Evolutionary conservation across 1,140 invertebrate genomes (phyloP).

Genomic region (Pogonognathellus flavescens): DNA sequence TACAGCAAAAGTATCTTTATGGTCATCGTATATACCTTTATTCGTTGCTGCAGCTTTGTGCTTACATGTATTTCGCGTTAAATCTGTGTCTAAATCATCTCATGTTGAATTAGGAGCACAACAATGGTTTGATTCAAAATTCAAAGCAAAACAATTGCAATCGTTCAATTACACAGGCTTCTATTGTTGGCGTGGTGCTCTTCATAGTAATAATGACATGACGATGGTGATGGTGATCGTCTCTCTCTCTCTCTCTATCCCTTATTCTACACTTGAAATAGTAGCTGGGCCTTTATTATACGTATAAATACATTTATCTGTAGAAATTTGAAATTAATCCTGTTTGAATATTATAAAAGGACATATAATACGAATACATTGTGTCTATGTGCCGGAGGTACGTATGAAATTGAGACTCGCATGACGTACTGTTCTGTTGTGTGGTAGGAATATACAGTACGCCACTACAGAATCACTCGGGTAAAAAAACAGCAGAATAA

Average conservation of each 20-base stretch:
- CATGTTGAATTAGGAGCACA: no score
- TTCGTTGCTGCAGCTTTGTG: no score
- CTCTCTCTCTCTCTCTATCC: not conserved
- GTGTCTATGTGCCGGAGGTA: not conserved
- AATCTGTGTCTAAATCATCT: no score
- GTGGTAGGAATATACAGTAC: no score
- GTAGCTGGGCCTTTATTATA: not conserved
- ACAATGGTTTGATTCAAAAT: not conserved
- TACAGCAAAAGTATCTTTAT: no score
- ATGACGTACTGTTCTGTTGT: no score
- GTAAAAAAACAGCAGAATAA: no score
- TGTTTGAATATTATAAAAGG: not conserved
- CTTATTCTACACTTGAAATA: not conserved
- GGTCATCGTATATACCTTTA: no score
- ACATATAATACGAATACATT: not conserved
- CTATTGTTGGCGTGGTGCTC: slow-evolving; percentile 39
- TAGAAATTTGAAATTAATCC: not conserved
- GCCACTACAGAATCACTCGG: no score
- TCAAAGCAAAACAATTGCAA: slow-evolving; percentile 7
- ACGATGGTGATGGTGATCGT: not conserved
- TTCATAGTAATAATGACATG: slow-evolving; percentile 48
- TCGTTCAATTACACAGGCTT: slow-evolving; percentile 23
- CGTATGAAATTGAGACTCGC: no score
- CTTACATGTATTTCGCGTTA: no score
- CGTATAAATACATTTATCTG: not conserved